Evolutionary conservation across 2,113 vertebrate genomes (phyloP).

Genomic region (Calyptommatus sinebrachiatus): DNA sequence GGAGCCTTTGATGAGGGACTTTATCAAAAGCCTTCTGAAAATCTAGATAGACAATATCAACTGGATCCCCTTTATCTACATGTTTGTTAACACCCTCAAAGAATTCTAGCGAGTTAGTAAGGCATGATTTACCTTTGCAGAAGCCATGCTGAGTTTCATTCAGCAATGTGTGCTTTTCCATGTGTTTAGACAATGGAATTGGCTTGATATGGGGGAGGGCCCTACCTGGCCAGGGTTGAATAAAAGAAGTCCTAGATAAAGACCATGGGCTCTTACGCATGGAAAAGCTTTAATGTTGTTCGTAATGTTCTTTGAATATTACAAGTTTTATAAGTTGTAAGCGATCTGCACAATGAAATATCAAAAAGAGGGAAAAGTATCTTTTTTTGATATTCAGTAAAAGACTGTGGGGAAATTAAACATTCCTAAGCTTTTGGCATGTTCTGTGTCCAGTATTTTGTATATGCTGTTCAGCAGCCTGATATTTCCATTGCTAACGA

Average conservation of each 20-base stretch:
- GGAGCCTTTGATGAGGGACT: too few species aligned
- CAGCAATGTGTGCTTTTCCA: too few species aligned
- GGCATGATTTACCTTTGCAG: too few species aligned
- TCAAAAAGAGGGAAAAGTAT: neutral
- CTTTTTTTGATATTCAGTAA: neutral
- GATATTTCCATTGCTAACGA: slow-evolving; percentile 13
- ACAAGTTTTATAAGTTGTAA: neutral
- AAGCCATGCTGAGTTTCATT: too few species aligned
- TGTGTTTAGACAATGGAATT: too few species aligned
- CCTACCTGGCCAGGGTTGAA: neutral
- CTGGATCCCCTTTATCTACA: too few species aligned
- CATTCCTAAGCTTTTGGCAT: slow-evolving; percentile 3
- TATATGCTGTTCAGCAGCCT: slow-evolving; percentile 16
- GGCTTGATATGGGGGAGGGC: too few species aligned
- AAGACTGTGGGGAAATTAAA: slow-evolving; percentile 12
- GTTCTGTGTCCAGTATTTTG: neutral
- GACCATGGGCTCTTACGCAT: neutral
- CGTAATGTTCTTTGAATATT: neutral
- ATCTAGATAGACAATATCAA: too few species aligned
- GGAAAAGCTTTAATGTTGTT: neutral
- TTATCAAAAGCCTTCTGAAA: too few species aligned
- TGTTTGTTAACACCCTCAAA: too few species aligned
- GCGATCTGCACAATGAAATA: neutral
- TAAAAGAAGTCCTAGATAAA: neutral
- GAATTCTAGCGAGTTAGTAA: too few species aligned